Evolutionary conservation across 2,888 invertebrate species (phyloP).

Genomic region (Anthrax anthrax): DNA sequence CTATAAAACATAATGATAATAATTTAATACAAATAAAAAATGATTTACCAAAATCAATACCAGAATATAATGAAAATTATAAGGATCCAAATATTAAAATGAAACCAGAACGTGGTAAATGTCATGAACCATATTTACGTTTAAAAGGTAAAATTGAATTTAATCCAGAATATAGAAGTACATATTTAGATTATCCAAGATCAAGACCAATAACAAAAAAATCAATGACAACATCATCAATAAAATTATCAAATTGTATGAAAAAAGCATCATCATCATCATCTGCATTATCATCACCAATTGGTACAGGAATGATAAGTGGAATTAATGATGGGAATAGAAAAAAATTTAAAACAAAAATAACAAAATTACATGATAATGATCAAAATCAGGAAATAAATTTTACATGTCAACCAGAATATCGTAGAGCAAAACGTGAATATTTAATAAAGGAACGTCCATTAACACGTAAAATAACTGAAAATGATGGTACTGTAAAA

Average conservation of each 20-base stretch:
- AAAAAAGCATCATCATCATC: constrained; percentile 9
- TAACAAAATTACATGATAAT: background rate
- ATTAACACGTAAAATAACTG: constrained; percentile 15
- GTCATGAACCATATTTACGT: constrained; percentile 27
- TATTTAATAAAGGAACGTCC: constrained; percentile 28
- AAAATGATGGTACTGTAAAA: constrained; percentile 9
- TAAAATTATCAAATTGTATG: constrained; percentile 25
- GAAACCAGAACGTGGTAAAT: constrained; percentile 31
- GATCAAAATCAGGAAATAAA: constrained; percentile 13
- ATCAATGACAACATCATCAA: constrained; percentile 24
- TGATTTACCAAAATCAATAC: constrained; percentile 27
- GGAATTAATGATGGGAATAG: constrained; percentile 12
- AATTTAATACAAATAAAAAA: constrained; percentile 19
- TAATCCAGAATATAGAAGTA: constrained; percentile 32
- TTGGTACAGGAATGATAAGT: constrained; percentile 15
- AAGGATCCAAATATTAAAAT: constrained; percentile 29
- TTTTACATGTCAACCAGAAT: constrained; percentile 29
- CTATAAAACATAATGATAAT: background rate
- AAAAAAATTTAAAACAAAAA: constrained; percentile 10
- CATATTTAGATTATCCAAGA: constrained; percentile 30
- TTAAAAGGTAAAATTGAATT: constrained; percentile 33
- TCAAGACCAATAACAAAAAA: constrained; percentile 29
- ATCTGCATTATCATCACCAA: constrained; percentile 11
- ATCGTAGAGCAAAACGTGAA: constrained; percentile 28
- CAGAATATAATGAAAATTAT: constrained; percentile 33